phyloP scores from a whole-genome alignment of 1,140 invertebrate genomes.

The Oncopodura yosiiana region DNA sequence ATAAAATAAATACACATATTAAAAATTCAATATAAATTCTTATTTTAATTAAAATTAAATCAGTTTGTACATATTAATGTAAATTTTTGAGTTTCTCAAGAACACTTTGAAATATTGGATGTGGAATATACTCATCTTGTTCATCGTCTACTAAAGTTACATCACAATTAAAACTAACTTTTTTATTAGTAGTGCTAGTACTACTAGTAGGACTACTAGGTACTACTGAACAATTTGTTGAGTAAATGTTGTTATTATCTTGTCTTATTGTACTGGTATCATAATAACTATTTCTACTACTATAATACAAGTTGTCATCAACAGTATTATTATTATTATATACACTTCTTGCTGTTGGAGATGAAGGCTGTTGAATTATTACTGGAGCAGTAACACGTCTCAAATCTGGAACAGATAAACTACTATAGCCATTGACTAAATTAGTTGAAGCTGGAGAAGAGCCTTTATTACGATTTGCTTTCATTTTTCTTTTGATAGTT shows the following conservation, averaged over 20 bases:
- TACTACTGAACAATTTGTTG: too few relatives aligned
- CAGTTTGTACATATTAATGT: too few relatives aligned
- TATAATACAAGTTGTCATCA: background rate
- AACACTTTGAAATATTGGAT: conserved; percentile 31
- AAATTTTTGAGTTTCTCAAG: conserved; percentile 29
- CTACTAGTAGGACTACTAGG: background rate
- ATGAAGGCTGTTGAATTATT: conserved; percentile 7
- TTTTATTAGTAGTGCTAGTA: conserved; percentile 12
- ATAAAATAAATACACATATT: too few relatives aligned
- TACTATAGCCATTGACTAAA: too few relatives aligned
- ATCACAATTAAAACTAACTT: conserved; percentile 34
- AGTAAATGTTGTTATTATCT: too few relatives aligned
- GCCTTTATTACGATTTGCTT: too few relatives aligned
- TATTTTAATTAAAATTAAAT: too few relatives aligned
- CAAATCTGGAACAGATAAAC: too few relatives aligned
- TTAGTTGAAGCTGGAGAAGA: too few relatives aligned
- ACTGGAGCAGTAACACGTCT: too few relatives aligned
- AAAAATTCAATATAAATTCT: too few relatives aligned
- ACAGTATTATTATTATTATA: background rate
- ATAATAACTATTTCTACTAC: background rate
- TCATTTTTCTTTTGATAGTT: background rate
- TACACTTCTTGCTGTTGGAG: conserved; percentile 10
- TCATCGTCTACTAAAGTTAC: conserved; percentile 30
- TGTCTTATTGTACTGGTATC: too few relatives aligned
- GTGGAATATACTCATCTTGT: conserved; percentile 34